Conservation (phyloP, 2,888 invertebrate genomes). For the Tyria jacobaeae region DNA sequence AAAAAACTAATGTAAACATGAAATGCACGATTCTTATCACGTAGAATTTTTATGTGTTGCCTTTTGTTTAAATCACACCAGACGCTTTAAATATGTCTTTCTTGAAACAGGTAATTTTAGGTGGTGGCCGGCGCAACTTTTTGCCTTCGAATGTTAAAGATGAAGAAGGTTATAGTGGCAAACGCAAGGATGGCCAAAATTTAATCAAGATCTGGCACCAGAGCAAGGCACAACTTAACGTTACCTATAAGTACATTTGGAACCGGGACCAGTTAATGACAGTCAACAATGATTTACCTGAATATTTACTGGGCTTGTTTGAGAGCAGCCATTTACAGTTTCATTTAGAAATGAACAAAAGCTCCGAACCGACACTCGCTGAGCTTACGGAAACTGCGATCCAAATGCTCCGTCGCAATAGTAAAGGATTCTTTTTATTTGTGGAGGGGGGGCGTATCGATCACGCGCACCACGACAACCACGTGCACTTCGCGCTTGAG, state of each 20-base stretch:
- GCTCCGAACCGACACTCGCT: conserved; percentile 87
- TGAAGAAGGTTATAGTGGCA: conserved; percentile 78
- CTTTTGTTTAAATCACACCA: too few species aligned
- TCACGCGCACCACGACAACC: conserved; percentile 88
- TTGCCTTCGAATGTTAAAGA: conserved; percentile 85
- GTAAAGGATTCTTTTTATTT: conserved; percentile 91
- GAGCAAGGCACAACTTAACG: conserved; percentile 71
- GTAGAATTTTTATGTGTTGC: too few species aligned
- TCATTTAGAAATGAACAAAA: conserved; percentile 84
- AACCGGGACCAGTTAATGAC: conserved; percentile 85
- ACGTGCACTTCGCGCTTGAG: conserved; percentile 86
- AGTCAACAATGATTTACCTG: conserved; percentile 76
- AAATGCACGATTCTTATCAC: too few species aligned
- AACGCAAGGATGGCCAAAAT: conserved; percentile 87
- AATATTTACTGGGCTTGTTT: conserved; percentile 88
- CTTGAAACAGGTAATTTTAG: conserved; percentile 87
- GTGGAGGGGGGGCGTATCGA: conserved; percentile 90
- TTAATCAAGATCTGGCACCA: conserved; percentile 89
- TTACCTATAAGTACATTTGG: conserved; percentile 83
- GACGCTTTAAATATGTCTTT: neutral
- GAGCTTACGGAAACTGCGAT: conserved; percentile 87
- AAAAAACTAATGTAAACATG: too few species aligned
- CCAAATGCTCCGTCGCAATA: conserved; percentile 86
- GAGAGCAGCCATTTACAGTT: conserved; percentile 88
- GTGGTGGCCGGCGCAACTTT: conserved; percentile 90